Evolutionary conservation across 2,888 invertebrate genomes (phyloP), one percentile per base, ranked within the genome.

Genomic region (Leptinotarsa rubiginosa): DNA sequence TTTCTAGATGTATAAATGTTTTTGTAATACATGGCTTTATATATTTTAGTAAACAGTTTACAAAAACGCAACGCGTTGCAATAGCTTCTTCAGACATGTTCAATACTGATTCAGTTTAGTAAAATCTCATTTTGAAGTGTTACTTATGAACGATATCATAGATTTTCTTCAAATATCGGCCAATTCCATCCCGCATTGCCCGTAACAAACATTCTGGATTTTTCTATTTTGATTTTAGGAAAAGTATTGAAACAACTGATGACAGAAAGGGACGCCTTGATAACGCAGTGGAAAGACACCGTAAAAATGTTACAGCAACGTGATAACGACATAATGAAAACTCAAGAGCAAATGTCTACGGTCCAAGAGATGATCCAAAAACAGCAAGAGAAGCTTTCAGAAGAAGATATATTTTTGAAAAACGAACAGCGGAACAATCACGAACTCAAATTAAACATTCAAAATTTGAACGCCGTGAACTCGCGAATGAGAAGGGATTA

Each of bases 241-340:
- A 87, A 86, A 78, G 82, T 84, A 47, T 83, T 87, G 18, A 84
- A 84, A 72, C 84, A 92, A 79, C 91, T 92, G 12, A 90, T 93
- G 85, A 89, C 90, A 65, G 93, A 94, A 83, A 89, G 94, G 16
- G 91, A 91, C 49, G 89, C 92, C 76, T 90, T 94, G 88, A 92
- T 94, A 83, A 86, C 88, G 2, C 94, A 93, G 81, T 95, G 95
- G 95, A 91, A 93, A 65, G 89, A 90, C 59, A 92, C 94, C 2
- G 92, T 94, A 1, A 90, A 91, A 75, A 92, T 93, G 82, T 88
- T 95, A 81, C 90, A 92, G 25, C 93, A 93, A 81, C 89, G 94
- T 1, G 94, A 95, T 81, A 88, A 88, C 7, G 92, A 93, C 64
- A 94, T 94, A 72, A 88, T 91, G 64, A 82, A 85, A 18, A 80